Base-by-base conservation (phyloP, 2,888 invertebrate genomes). In the Tinea semifulvella region DNA sequence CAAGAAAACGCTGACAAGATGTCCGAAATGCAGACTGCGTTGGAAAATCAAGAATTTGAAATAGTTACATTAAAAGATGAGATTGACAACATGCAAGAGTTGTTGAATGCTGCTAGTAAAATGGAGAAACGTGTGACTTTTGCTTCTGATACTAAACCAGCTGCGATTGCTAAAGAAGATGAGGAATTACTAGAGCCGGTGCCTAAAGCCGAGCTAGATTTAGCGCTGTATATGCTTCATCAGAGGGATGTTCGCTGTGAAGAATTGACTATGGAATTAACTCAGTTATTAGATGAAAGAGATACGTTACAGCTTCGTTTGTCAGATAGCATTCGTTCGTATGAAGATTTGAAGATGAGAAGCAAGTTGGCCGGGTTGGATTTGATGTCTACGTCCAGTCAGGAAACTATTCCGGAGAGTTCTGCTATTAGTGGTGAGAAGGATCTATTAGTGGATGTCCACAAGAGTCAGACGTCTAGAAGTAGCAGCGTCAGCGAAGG, bases 241-340 rank as follows among this genome's bases (percentile, higher is more conserved):
- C 92, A 93, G 58, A 83, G 93, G 50, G 94, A 94, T 53, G 90
- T 94, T 47, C 84, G 92, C 1, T 92, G 92, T 62, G 94, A 94
- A 58, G 94, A 94, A 65, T 79, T 95, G 47, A 93, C 93, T 0
- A 84, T 91, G 56, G 94, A 95, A 63, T 73, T 95, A 43, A 91
- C 91, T 51, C 89, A 88, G 64, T 70, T 95, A 38, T 68, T 94
- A 39, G 93, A 94, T 64, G 94, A 94, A 64, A 83, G 94, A 44
- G 94, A 95, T 59, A 91, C 91, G 0, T 67, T 95, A 44, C 94
- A 94, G 57, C 67, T 94, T 48, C 86, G 91, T 51, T 69, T 95
- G 5, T 94, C 94, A 0, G 91, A 92, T 58, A 88, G 92, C 7
- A 77, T 94, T 46, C 83, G 93, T 36, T 84, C 89, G 26, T 88